Evolutionary conservation across 2,888 invertebrate species (phyloP).

Genomic region (Drosophila borealis): DNA sequence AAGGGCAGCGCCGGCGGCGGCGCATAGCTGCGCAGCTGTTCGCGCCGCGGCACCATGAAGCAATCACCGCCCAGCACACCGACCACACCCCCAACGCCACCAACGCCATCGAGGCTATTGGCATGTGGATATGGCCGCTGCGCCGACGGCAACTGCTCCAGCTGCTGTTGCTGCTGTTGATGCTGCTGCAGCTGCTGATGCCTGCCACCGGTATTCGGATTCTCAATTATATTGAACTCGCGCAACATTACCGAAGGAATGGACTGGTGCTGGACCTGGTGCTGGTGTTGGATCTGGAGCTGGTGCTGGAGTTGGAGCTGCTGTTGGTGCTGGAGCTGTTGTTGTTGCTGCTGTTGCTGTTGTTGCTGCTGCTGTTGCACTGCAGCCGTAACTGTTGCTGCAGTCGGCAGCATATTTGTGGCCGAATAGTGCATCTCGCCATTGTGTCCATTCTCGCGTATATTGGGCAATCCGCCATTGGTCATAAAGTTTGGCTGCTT

Average conservation of each 20-base stretch:
- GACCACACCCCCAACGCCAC: constrained; percentile 29
- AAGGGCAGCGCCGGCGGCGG: constrained; percentile 61
- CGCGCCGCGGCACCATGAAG: constrained; percentile 65
- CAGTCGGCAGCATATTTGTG: constrained; percentile 21
- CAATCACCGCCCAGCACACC: constrained; percentile 65
- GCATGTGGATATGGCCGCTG: constrained; percentile 41
- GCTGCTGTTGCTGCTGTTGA: constrained; percentile 43
- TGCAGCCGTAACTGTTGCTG: constrained; percentile 22
- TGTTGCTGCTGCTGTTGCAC: constrained; percentile 44
- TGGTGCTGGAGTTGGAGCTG: constrained; percentile 58
- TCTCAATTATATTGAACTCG: constrained; percentile 85
- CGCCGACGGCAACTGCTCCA: constrained; percentile 59
- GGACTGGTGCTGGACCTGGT: constrained; percentile 67
- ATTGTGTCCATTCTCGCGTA: constrained; percentile 81
- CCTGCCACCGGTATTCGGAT: constrained; percentile 84
- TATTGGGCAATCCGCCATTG: constrained; percentile 84
- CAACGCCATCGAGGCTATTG: constrained; percentile 38
- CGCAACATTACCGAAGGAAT: constrained; percentile 86
- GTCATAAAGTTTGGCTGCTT: constrained; percentile 82
- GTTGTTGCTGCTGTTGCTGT: constrained; percentile 49
- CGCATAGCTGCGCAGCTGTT: constrained; percentile 63
- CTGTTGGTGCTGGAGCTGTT: constrained; percentile 43
- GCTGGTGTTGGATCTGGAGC: constrained; percentile 54
- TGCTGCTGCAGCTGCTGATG: constrained; percentile 61
- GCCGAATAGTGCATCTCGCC: constrained; percentile 52